Evolutionary conservation across 2,888 invertebrate genomes (phyloP).

Genomic region (Mechanitis mazaeus): DNA sequence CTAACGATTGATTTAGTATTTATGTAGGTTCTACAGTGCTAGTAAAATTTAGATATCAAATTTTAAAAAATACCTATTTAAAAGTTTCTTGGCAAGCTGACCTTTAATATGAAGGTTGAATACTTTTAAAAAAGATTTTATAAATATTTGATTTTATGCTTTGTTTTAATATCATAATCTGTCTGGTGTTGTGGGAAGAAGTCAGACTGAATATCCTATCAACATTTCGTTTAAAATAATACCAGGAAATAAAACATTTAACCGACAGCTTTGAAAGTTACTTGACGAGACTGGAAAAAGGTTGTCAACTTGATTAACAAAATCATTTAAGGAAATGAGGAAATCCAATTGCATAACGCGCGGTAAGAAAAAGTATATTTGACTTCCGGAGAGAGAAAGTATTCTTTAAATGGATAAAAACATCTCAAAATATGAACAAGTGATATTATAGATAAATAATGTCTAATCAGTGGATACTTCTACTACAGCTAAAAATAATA

Average conservation of each 20-base stretch:
- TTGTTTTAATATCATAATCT: too few species aligned
- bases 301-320: slow-evolving; percentile 3
- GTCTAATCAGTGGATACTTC: too few species aligned
- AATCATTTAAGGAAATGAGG: slow-evolving; percentile 9
- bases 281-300: slow-evolving; percentile 12
- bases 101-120: too few species aligned
- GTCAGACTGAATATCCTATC: neutral
- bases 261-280: slow-evolving; percentile 15
- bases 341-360: slow-evolving; percentile 8
- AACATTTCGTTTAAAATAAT: slow-evolving; percentile 26
- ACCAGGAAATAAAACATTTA: slow-evolving; percentile 25
- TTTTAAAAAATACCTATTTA: too few species aligned
- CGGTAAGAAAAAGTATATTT: neutral
- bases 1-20: too few species aligned
- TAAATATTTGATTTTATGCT: too few species aligned
- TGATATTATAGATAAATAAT: neutral
- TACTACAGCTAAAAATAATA: too few species aligned
- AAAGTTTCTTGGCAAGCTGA: too few species aligned
- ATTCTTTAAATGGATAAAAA: neutral
- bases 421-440: neutral
- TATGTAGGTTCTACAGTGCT: too few species aligned
- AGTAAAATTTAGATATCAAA: too few species aligned
- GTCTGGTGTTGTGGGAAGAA: too few species aligned
- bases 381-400: neutral
- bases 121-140: too few species aligned